These are phyloP conservation scores for Epinotia nisella DNA, from an alignment of 2,888 invertebrate species.

Conservation along the genomic window DNA sequence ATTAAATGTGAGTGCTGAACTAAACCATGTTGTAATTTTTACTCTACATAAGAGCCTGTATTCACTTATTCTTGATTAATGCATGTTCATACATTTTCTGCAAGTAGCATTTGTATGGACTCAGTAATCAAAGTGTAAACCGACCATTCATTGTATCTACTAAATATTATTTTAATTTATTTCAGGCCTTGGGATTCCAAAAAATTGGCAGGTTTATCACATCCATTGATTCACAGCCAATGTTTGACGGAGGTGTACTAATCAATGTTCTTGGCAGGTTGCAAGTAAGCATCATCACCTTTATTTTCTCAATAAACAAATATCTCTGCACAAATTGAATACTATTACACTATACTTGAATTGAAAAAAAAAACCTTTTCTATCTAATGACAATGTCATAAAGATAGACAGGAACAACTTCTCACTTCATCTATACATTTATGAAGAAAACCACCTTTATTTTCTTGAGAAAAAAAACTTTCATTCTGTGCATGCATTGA, in stretches of 20 bases:
- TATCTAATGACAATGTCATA: too few relatives aligned
- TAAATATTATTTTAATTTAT: conserved; percentile 44
- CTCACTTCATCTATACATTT: too few relatives aligned
- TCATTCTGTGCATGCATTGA: too few relatives aligned
- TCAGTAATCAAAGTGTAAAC: too few relatives aligned
- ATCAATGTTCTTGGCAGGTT: conserved; percentile 98
- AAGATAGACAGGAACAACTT: too few relatives aligned
- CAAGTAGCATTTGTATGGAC: too few relatives aligned
- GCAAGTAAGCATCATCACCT: conserved; percentile 88
- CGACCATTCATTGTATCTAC: neutral
- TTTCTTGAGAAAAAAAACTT: too few relatives aligned
- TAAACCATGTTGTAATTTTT: neutral
- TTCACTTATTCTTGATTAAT: too few relatives aligned
- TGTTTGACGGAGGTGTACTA: conserved; percentile 97
- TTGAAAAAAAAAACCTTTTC: too few relatives aligned
- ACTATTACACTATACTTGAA: too few relatives aligned
- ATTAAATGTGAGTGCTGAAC: conserved; percentile 89
- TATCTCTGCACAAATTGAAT: neutral
- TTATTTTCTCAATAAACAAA: neutral
- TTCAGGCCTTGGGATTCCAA: conserved; percentile 95
- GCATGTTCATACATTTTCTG: too few relatives aligned
- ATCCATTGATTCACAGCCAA: conserved; percentile 98
- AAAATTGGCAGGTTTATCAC: conserved; percentile 96
- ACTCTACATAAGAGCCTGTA: neutral
- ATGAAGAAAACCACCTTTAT: too few relatives aligned